Evolutionary conservation across 2,888 invertebrate genomes (phyloP), one percentile per base, ranked within the genome.

Genomic region (Caenorhabditis angaria): DNA sequence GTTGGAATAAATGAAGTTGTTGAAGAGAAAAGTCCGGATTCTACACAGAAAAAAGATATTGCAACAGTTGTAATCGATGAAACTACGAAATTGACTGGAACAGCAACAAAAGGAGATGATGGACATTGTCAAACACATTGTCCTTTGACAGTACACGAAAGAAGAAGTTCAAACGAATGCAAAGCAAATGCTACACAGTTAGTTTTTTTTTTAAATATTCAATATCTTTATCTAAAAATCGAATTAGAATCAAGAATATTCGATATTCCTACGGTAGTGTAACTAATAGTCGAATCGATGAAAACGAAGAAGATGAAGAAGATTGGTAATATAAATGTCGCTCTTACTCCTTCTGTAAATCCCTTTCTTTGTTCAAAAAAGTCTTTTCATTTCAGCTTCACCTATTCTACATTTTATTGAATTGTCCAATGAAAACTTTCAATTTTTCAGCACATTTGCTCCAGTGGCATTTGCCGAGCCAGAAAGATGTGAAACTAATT

Each of bases 401-500:
- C 41, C 41, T 18, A 3, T 41, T 41, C 14, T 24, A 20, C 12
- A 50, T 6, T 48, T 10, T 48, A 35, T 32, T 32, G 32, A 32
- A 32, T 8, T 32, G 10, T 35, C 35, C 48, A 24, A 24, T 22
- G 6, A 51, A 6, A 28, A 10, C 22, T 12, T 29, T 32, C 53
- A 6, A 32, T n/a, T 41, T 73, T 81, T 51, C 76, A 80, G 78
- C 47, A 65, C 71, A 22, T 79, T 76, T 70, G 76, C 76, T n/a
- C 74, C 79, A 35, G 60, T 83, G 1, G 82, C 82, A 14, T 69
- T 87, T 41, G 86, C 87, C 22, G 87, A 87, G 58, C 87, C 87
- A 20, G 87, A 87, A 63, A 78, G 87, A 29, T 87, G 87, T 68
- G 87, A 87, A 61, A 77, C 77, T n/a, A 83, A 85, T 61, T 85